A percentile compares a stretch with the other conserved stretches of the same genome.
Evolutionary conservation across 1,140 invertebrate genomes (phyloP).

Genomic region (Atopsyche davidsoni): DNA sequence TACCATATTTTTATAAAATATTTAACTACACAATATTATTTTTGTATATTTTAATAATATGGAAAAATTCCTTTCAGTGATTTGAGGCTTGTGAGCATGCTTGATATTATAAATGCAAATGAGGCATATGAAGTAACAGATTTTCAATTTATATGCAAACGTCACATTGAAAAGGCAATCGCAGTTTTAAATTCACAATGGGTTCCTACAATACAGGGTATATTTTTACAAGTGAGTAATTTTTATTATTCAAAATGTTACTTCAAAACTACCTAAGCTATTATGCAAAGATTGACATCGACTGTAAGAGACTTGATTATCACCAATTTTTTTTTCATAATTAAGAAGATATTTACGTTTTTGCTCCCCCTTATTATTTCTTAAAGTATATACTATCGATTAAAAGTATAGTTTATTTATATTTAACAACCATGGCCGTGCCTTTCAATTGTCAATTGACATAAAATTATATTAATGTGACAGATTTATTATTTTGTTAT

Average conservation of each 20-base stretch:
- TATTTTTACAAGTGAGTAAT: slow-evolving; percentile 44
- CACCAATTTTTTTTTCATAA: too few species aligned
- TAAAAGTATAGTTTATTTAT: too few species aligned
- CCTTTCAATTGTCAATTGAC: too few species aligned
- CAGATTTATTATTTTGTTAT: too few species aligned
- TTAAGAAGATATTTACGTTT: not conserved
- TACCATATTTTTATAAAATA: slow-evolving; percentile 8
- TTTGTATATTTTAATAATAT: too few species aligned
- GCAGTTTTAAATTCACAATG: slow-evolving; percentile 52
- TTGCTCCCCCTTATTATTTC: not conserved
- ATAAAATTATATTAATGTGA: too few species aligned
- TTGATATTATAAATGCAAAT: slow-evolving; percentile 47
- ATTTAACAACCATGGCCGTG: too few species aligned
- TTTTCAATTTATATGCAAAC: slow-evolving; percentile 51
- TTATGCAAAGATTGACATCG: too few species aligned
- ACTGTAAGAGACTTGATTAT: too few species aligned
- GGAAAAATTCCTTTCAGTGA: slow-evolving; percentile 36
- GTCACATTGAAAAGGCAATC: slow-evolving; percentile 54
- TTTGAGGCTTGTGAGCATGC: slow-evolving; percentile 43
- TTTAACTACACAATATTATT: slow-evolving; percentile 4
- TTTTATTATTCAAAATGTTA: slow-evolving; percentile 8
- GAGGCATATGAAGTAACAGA: slow-evolving; percentile 56
- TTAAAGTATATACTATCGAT: too few species aligned
- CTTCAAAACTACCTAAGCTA: too few species aligned
- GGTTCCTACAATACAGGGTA: slow-evolving; percentile 57